These are phyloP conservation scores for Chymomyza caudatula DNA, from an alignment of 2,888 invertebrate genomes.

Conservation along the genomic window DNA sequence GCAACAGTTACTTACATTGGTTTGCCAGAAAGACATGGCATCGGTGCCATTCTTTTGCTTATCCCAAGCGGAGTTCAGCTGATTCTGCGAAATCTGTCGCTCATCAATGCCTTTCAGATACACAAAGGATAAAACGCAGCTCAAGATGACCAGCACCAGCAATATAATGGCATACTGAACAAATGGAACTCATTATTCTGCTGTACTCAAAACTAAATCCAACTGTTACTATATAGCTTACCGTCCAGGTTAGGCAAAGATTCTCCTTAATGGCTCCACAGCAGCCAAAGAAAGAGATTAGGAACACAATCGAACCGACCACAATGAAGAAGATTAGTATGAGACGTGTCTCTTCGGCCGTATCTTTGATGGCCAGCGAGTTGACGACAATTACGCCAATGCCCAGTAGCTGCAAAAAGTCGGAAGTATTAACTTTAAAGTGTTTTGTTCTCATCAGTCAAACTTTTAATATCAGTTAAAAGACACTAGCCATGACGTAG, in stretches of 20 bases:
- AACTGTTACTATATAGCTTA: constrained; percentile 77
- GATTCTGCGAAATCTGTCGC: constrained; percentile 47
- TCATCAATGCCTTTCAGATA: constrained; percentile 44
- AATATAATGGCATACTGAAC: constrained; percentile 85
- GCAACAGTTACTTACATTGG: constrained; percentile 41
- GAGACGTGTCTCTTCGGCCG: constrained; percentile 30
- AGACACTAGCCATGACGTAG: not conserved
- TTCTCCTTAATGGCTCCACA: constrained; percentile 92
- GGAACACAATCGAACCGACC: constrained; percentile 84
- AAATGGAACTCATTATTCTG: constrained; percentile 36
- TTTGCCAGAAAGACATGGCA: constrained; percentile 59
- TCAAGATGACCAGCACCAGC: constrained; percentile 83
- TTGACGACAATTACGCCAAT: constrained; percentile 53
- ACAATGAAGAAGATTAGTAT: constrained; percentile 79
- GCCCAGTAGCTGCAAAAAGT: constrained; percentile 51
- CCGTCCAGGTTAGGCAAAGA: constrained; percentile 89
- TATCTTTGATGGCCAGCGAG: constrained; percentile 46
- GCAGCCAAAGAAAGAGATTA: constrained; percentile 92
- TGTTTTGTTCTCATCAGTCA: not conserved
- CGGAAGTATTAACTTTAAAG: too few relatives aligned
- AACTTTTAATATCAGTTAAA: constrained; percentile 15
- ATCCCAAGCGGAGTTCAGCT: constrained; percentile 78
- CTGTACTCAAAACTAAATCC: not conserved
- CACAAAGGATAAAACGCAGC: constrained; percentile 79
- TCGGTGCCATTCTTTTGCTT: constrained; percentile 55